Base-by-base conservation (phyloP, 2,797 vertebrate species). In the Trichosurus vulpecula region DNA sequence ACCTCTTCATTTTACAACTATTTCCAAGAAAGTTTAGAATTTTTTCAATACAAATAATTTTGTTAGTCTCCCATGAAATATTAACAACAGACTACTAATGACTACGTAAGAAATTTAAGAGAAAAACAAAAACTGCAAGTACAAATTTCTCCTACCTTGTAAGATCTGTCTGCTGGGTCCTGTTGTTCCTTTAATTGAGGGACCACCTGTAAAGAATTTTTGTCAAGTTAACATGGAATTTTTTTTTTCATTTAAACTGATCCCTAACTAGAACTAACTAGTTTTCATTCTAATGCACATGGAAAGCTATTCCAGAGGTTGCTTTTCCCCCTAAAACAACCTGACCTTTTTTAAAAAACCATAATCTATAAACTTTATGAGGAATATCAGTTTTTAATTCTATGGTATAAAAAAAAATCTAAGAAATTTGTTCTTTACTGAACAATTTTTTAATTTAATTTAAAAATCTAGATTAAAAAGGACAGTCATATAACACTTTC, bases 111-210 rank as follows among this genome's bases (percentile, higher is more conserved):
- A 31, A 92, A n/a, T 54, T 95, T 95, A 31, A 74, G 55, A 95
- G 47, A 90, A 90, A 93, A 93, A 94, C 51, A n/a, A 89, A 54
- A 90, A 89, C 22, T 52, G 94, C 92, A 93, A 2, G 92, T 11
- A 53, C 53, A 94, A 95, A 95, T 6, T 94, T 74, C 6, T 47
- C 98, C 91, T 99, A 99, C 99, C 99, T 99, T 99, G 99, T 96
- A 99, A 99, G 98, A 99, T 99, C 98, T 99, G 99, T 97, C 99
- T 99, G 98, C 99, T 99, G 98, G 99, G 98, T 93, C 99, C 99
- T 97, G 97, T 95, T 91, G 99, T 98, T 51, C 98, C 98, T 54
- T 98, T 98, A 92, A 98, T 98, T 2, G 98, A 98, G 92, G 98
- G 98, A 89, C 99, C 99, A 96, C 99, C 99, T 99, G 99, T 92